These are phyloP conservation scores for Tachysurus fulvidraco DNA, from an alignment of 2,113 vertebrate genomes.

Conservation along the genomic window DNA sequence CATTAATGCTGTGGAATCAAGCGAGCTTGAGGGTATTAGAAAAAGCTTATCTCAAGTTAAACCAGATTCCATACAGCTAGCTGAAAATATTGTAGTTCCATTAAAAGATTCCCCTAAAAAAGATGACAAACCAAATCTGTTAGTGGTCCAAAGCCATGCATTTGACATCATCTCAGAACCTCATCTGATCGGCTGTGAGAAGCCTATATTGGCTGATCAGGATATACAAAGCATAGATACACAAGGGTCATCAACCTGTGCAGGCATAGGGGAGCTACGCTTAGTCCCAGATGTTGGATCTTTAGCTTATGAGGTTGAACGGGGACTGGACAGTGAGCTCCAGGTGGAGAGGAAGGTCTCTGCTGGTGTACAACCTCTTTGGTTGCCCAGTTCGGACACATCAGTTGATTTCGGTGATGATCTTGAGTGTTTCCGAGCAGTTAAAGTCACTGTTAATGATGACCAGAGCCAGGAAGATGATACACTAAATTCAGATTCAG, in stretches of 20 bases:
- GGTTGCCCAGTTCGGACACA: background rate
- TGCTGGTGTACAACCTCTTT: background rate
- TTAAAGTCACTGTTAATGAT: constrained; percentile 23
- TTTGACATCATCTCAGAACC: background rate
- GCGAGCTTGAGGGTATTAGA: constrained; percentile 2
- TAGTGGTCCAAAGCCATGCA: constrained; percentile 18
- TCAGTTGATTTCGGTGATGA: background rate
- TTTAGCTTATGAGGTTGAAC: constrained; percentile 29
- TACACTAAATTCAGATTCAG: background rate
- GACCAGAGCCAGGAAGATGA: constrained; percentile 30
- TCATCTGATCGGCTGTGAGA: background rate
- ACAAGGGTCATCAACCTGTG: background rate
- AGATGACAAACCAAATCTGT: constrained; percentile 30
- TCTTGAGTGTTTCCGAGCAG: constrained; percentile 4
- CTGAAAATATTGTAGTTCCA: constrained; percentile 1
- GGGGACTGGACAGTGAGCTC: constrained; percentile 8
- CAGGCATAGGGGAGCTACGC: background rate
- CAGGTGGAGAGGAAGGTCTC: background rate
- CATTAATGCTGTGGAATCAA: background rate
- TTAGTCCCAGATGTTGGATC: constrained; percentile 37
- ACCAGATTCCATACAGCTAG: constrained; percentile 14
- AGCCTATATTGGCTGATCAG: constrained; percentile 19
- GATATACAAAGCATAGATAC: background rate
- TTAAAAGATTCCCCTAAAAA: background rate
- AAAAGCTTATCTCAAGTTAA: constrained; percentile 22